These are phyloP conservation scores for Chaetura pelagica DNA, from an alignment of 2,113 vertebrate species.

Conservation along the genomic window DNA sequence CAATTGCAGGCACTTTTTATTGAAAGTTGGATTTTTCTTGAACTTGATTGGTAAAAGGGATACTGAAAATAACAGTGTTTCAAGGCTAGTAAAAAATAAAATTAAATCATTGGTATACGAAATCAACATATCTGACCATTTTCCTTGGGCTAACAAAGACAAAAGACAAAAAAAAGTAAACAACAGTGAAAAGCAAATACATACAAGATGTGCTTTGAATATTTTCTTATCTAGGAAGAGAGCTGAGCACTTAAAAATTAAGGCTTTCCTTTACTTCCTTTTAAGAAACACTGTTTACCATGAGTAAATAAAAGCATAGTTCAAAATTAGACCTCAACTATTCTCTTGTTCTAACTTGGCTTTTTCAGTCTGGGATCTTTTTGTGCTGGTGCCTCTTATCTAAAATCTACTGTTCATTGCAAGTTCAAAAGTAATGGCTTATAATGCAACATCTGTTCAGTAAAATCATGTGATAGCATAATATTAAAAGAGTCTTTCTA, in stretches of 20 bases:
- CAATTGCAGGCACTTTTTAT: not conserved
- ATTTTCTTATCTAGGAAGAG: not conserved
- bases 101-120: not conserved
- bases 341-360: not conserved
- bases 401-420: not conserved
- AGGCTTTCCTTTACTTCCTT: not conserved
- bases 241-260: not conserved
- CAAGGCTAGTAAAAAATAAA: not conserved
- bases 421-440: slow-evolving; percentile 16
- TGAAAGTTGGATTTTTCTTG: not conserved
- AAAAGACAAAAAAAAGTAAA: not conserved
- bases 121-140: not conserved
- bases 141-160: not conserved
- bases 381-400: not conserved
- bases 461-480: not conserved
- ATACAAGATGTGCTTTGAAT: not conserved
- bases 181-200: not conserved
- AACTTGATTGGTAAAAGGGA: not conserved
- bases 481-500: not conserved
- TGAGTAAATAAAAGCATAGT: not conserved
- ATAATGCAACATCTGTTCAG: not conserved
- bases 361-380: not conserved
- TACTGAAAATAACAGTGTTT: not conserved
- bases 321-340: not conserved
- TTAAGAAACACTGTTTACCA: not conserved